A percentile compares a stretch with the other conserved stretches of the same genome.
Evolutionary conservation across 2,113 vertebrate genomes (phyloP).

Genomic region (Crotalus helleri): DNA sequence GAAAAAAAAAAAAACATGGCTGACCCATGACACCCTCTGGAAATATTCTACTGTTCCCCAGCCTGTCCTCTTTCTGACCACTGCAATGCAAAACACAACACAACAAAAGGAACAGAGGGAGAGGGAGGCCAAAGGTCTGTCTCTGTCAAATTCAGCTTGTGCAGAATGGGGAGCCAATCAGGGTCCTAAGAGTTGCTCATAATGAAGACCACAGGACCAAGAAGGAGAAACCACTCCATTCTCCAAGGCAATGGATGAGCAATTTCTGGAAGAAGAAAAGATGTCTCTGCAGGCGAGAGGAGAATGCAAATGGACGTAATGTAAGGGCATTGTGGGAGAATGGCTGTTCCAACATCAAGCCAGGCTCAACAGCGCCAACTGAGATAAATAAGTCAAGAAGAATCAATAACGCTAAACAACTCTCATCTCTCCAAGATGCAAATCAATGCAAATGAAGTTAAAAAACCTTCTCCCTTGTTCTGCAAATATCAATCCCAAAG

Average conservation of each 20-base stretch:
- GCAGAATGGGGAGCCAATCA: not conserved
- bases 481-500: slow-evolving; percentile 25
- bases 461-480: not conserved
- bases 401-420: slow-evolving; percentile 69
- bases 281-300: slow-evolving; percentile 25
- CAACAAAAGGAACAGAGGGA: not conserved
- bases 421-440: slow-evolving; percentile 13
- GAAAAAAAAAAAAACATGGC: not conserved
- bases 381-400: slow-evolving; percentile 50
- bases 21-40: not conserved
- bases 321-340: slow-evolving; percentile 46
- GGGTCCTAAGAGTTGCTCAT: not conserved
- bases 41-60: not conserved
- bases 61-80: slow-evolving; percentile 30
- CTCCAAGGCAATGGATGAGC: slow-evolving; percentile 30
- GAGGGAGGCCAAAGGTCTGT: not conserved
- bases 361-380: slow-evolving; percentile 63
- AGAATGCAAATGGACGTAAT: slow-evolving; percentile 10
- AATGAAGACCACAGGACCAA: not conserved
- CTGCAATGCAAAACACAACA: slow-evolving; percentile 14
- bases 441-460: slow-evolving; percentile 53
- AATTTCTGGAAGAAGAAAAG: slow-evolving; percentile 51
- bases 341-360: slow-evolving; percentile 47
- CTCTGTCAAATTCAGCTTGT: slow-evolving; percentile 13
- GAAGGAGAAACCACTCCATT: not conserved